These are phyloP conservation scores for Thunnus thynnus DNA, from an alignment of 2,113 vertebrate species.

Conservation along the genomic window DNA sequence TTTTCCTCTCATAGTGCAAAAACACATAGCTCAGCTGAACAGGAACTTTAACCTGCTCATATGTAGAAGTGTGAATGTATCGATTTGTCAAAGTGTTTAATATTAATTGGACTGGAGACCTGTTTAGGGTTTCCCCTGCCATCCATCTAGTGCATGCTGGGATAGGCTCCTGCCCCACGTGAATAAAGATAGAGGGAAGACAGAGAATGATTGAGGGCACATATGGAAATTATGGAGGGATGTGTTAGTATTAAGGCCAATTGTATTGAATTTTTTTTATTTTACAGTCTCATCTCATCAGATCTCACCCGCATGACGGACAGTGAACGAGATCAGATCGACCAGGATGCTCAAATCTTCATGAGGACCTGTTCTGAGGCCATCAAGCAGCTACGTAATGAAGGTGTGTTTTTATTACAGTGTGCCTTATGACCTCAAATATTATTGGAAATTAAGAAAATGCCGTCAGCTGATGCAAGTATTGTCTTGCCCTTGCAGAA, in stretches of 20 bases:
- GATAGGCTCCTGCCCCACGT: background rate
- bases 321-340: slow-evolving; percentile 95
- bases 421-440: background rate
- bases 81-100: too few relatives aligned
- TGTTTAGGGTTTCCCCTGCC: background rate
- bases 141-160: background rate
- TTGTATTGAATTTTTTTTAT: slow-evolving; percentile 9
- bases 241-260: background rate
- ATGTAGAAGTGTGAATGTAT: too few relatives aligned
- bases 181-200: background rate
- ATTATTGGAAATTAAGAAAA: background rate
- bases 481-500: background rate
- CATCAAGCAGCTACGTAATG: slow-evolving; percentile 91
- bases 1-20: background rate
- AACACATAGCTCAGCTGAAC: background rate
- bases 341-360: slow-evolving; percentile 97
- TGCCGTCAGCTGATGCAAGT: background rate
- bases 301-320: slow-evolving; percentile 94
- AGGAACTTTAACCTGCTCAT: background rate
- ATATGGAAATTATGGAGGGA: background rate
- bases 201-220: slow-evolving; percentile 1
- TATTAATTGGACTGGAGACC: too few relatives aligned
- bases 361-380: slow-evolving; percentile 96
- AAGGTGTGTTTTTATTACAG: slow-evolving; percentile 80
- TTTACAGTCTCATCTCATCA: slow-evolving; percentile 90